Evolutionary conservation across 1,140 invertebrate species (phyloP), one percentile per base, ranked within the genome.

Genomic region (Drosophila punjabiensis): DNA sequence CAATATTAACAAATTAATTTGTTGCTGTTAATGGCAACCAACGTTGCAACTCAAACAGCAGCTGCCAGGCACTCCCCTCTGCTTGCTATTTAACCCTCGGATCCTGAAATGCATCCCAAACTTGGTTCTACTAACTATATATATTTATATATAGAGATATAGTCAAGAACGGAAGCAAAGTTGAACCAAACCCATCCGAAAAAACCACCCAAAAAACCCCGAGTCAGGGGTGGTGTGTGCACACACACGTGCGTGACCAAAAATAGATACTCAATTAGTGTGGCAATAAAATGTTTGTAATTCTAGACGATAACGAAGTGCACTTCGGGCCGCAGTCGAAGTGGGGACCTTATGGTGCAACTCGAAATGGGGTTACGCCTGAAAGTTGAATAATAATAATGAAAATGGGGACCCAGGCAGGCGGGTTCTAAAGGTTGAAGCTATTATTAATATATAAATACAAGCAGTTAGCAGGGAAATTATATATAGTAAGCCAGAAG

Each of bases 261-360:
- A 74, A 88, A 88, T 87, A 84, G 73, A 88, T 88, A 83, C 81
- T 88, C 84, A 83, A 88, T 87, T 88, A 87, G 84, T 87, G 81
- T 53, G 64, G 77, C 84, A 88, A 88, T 87, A 87, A 88, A 85
- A 77, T 71, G 75, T 69, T 67, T 82, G 83, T 86, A 86, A 86
- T 87, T 82, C 75, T 63, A 87, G 76, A 68, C 55, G 70, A 79
- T 59, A 62, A 79, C 74, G 20, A 37, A 69, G 30, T 62, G 69
- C 68, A 71, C 62, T 67, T n/a, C 8, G 52, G 30, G 30, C 8
- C 4, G 30, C 3, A 18, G 16, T 35, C n/a, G 47, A 18, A 50
- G 48, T 50, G 14, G 24, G 47, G n/a, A 24, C 33, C 24, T 28
- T 16, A 32, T 16, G 55, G 35, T 56, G 55, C 55, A 39, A 56